Conservation (phyloP, 2,888 invertebrate species). For the Nephrotoma guestfalica region DNA sequence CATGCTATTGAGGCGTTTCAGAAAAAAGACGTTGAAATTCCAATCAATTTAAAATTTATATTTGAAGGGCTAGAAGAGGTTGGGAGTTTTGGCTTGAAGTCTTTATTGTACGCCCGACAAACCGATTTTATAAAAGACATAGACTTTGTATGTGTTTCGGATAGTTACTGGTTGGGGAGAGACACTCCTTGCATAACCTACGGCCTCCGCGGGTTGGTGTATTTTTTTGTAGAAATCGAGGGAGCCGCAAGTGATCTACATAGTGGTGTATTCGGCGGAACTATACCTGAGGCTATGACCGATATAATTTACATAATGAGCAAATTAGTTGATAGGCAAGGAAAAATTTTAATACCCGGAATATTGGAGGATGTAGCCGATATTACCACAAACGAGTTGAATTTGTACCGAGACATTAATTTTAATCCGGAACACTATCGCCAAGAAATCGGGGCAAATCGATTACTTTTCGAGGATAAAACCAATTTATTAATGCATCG, state of each 20-base stretch:
- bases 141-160: conserved; percentile 96
- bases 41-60: not conserved
- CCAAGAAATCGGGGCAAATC: conserved; percentile 46
- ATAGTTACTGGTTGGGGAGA: conserved; percentile 97
- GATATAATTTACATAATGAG: conserved; percentile 80
- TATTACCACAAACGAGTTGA: conserved; percentile 50
- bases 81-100: conserved; percentile 91
- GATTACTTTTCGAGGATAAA: conserved; percentile 64
- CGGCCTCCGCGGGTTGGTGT: conserved; percentile 88
- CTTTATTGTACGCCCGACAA: conserved; percentile 53
- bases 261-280: conserved; percentile 91
- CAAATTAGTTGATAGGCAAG: conserved; percentile 70
- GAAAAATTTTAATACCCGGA: conserved; percentile 70
- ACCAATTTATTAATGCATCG: conserved; percentile 79
- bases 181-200: conserved; percentile 96
- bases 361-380: conserved; percentile 71
- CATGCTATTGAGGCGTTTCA: conserved; percentile 85
- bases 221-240: conserved; percentile 76
- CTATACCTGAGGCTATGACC: conserved; percentile 80
- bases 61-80: conserved; percentile 88
- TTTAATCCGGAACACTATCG: conserved; percentile 72
- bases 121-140: conserved; percentile 63
- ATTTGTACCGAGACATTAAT: conserved; percentile 66
- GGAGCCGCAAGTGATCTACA: conserved; percentile 89
- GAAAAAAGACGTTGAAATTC: conserved; percentile 17